Evolutionary conservation across 2,888 invertebrate species (phyloP).

Genomic region (Xanthostigma xanthostigma): DNA sequence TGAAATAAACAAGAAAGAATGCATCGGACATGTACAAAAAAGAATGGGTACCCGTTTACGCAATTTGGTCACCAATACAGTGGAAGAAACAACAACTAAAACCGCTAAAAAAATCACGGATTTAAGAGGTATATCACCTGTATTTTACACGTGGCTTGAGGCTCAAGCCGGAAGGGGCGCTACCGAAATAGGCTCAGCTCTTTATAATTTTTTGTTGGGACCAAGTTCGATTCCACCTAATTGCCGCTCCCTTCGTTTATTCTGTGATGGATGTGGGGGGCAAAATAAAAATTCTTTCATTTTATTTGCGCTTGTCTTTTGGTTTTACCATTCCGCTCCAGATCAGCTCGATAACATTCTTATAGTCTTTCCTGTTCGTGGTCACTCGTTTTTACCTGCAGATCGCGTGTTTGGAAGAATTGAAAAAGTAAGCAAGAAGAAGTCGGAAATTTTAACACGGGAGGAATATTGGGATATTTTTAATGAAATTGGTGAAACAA

Average conservation of each 20-base stretch:
- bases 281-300: constrained; percentile 14
- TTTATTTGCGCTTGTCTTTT: constrained; percentile 12
- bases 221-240: constrained; percentile 2
- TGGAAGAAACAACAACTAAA: no score
- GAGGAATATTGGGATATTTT: not conserved
- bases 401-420: constrained; percentile 7
- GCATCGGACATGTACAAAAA: no score
- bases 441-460: not conserved
- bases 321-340: constrained; percentile 7
- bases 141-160: constrained; percentile 14
- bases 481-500: not conserved
- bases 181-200: constrained; percentile 14
- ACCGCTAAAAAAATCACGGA: no score
- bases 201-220: constrained; percentile 3
- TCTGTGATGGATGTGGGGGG: constrained; percentile 16
- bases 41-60: no score
- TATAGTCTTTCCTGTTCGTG: constrained; percentile 4
- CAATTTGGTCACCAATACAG: no score
- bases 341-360: not conserved
- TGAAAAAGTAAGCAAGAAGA: constrained; percentile 1
- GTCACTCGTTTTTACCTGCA: constrained; percentile 7
- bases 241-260: constrained; percentile 10
- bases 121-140: constrained; percentile 12
- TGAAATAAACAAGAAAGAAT: no score
- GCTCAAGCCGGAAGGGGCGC: constrained; percentile 11